Base-by-base conservation (phyloP, 2,797 vertebrate species). In the Phrynocephalus vlangalii region DNA sequence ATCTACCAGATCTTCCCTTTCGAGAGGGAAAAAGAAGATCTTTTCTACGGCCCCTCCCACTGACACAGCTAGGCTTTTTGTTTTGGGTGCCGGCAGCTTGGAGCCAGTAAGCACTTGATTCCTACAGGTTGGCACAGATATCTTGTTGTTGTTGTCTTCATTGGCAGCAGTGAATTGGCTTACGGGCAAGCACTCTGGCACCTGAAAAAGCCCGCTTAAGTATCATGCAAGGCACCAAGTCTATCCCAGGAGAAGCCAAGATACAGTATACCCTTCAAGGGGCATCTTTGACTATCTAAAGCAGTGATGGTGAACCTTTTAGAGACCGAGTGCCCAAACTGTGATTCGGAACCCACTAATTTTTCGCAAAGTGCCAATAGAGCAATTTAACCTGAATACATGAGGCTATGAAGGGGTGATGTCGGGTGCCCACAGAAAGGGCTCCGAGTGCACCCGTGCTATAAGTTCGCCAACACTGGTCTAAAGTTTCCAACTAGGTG, bases 51-150 rank as follows among this genome's bases (percentile, higher is more conserved):
- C 5, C 77, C 56, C 44, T 4, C 48, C 18, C 1, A 1, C 71
- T 85, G n/a, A 67, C 20, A 78, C 81, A 83, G 60, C n/a, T 60
- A 77, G 30, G 20, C 22, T 7, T 83, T 87, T 87, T 84, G 68
- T 33, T 84, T 38, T 88, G 82, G 82, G 68, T 80, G 83, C 1
- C 16, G 70, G 44, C 83, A 81, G 72, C n/a, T 82, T 52, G 66
- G 84, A 85, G 66, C 73, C 30, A 60, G 33, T 68, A 38, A 78
- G 63, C 22, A 33, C 16, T 75, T 75, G 15, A 44, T 85, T n/a
- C 15, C 50, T 68, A 16, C 66, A 22, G 10, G 60, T 24, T 85
- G 70, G 81, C 86, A 78, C 30, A 30, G 63, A 83, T 48, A 56
- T 30, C 28, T 50, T 18, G 56, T 20, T 70, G 38, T 44, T 44